A percentile compares a stretch with the other conserved stretches of the same genome.
phyloP scores from a whole-genome alignment of 2,888 invertebrate species.

The Protophormia terraenovae region DNA sequence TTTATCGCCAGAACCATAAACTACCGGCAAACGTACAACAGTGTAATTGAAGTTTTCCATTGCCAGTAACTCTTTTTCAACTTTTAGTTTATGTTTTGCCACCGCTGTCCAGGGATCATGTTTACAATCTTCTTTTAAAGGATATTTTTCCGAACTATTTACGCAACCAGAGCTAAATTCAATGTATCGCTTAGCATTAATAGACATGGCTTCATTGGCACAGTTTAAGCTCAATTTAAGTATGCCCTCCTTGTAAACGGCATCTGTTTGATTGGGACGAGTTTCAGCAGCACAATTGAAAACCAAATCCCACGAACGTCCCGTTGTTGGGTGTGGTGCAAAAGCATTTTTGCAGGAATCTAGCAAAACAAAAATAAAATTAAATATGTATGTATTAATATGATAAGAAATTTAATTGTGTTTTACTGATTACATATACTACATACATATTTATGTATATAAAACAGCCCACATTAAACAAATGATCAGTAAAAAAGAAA shows the following conservation, averaged over 20 bases:
- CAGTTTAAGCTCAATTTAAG: slow-evolving; percentile 91
- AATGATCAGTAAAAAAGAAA: not conserved
- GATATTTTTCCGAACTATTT: slow-evolving; percentile 89
- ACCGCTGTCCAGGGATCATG: slow-evolving; percentile 93
- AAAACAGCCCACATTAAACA: slow-evolving; percentile 9
- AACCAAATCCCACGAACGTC: slow-evolving; percentile 88
- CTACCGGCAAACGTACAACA: slow-evolving; percentile 90
- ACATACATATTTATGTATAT: not conserved
- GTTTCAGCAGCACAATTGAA: slow-evolving; percentile 97
- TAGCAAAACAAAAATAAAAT: slow-evolving; percentile 79
- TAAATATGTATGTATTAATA: slow-evolving; percentile 37
- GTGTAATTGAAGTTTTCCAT: slow-evolving; percentile 88
- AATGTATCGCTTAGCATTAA: slow-evolving; percentile 87
- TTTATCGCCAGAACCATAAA: slow-evolving; percentile 93
- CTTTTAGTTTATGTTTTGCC: slow-evolving; percentile 91
- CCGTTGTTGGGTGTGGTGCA: slow-evolving; percentile 82
- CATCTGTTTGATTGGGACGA: slow-evolving; percentile 92
- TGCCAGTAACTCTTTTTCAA: slow-evolving; percentile 88
- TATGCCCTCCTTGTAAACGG: slow-evolving; percentile 95
- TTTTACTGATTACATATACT: not conserved
- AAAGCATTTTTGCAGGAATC: slow-evolving; percentile 92
- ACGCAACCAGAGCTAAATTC: slow-evolving; percentile 94
- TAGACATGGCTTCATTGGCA: slow-evolving; percentile 88
- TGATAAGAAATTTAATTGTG: slow-evolving; percentile 16
- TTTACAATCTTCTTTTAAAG: slow-evolving; percentile 89